A percentile compares a stretch with the other conserved stretches of the same genome.
Conservation (phyloP, 2,888 invertebrate species). For the Erebia epiphron region DNA sequence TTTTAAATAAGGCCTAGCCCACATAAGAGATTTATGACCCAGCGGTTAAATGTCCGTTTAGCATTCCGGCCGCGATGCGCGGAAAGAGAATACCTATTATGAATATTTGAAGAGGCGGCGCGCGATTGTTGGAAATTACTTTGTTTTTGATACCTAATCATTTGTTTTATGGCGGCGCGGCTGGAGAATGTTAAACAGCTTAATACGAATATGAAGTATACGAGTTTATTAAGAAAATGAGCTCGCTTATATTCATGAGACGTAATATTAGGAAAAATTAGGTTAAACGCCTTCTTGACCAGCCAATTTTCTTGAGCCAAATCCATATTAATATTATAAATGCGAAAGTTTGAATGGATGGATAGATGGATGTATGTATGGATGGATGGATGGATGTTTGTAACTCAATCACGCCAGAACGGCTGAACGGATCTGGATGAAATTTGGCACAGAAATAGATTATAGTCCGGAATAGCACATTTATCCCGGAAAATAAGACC, state of each 20-base stretch:
- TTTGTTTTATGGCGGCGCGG: slow-evolving; percentile 32
- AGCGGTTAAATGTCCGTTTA: not conserved
- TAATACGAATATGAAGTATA: slow-evolving; percentile 6
- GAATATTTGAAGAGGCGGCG: slow-evolving; percentile 27
- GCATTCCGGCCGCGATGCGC: not conserved
- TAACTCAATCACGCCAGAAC: too few species aligned
- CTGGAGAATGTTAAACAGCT: slow-evolving; percentile 27
- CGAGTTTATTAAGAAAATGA: not conserved
- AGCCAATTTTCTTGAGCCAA: too few species aligned
- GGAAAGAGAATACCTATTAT: slow-evolving; percentile 19
- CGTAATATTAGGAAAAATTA: too few species aligned
- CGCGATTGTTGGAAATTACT: slow-evolving; percentile 31
- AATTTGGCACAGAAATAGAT: too few species aligned
- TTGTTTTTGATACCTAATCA: slow-evolving; percentile 30
- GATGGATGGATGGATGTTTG: too few species aligned
- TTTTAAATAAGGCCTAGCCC: not conserved
- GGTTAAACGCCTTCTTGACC: too few species aligned
- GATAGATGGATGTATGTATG: too few species aligned
- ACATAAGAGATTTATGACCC: not conserved
- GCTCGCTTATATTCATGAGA: not conserved
- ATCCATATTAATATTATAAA: too few species aligned
- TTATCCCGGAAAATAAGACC: too few species aligned
- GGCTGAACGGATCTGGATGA: too few species aligned
- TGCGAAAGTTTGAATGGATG: too few species aligned
- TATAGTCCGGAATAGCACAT: too few species aligned